Evolutionary conservation across 1,140 invertebrate genomes (phyloP), one percentile per base, ranked within the genome.

Genomic region (Scaptomyza graminum): DNA sequence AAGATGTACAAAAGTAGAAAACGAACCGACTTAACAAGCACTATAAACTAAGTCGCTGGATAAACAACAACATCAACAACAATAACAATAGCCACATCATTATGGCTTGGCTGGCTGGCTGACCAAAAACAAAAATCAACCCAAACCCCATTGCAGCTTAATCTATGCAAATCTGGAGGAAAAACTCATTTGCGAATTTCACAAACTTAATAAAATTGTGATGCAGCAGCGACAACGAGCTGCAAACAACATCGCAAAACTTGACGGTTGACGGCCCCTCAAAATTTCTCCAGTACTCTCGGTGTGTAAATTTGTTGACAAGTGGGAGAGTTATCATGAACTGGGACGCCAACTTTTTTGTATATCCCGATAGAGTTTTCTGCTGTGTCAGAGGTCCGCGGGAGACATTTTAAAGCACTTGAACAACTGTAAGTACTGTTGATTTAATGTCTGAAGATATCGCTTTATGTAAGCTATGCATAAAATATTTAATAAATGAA

Each of bases 101-200:
- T 61, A 73, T 74, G 70, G 28, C 7, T 18, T 46, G 52, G 31
- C 47, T 66, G 52, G 31, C 47, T 66, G 56, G 41, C 34, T 59
- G 52, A 59, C 57, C 52, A 51, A 68, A 76, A 68, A 63, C 70
- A 63, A 55, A 34, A 34, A 8, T 34, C 64, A 61, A 56, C 18
- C 12, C 18, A 39, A 44, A 56, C 39, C 47, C 56, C 78, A 88
- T 79, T 76, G 68, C 83, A 79, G 57, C 65, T 82, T 82, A 88
- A 88, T 87, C 78, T 88, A 87, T 87, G 82, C 82, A 87, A 87
- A 87, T 88, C 71, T 75, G 50, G 56, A 79, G 66, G 75, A 82
- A 88, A 79, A 88, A 82, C 83, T 88, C 64, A 82, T 88, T 87
- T 87, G 82, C 18, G 83, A 83, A 69, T 76, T 87, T 87, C 74